phyloP scores from a whole-genome alignment of 1,140 invertebrate genomes.

The Metaphire vulgaris region DNA sequence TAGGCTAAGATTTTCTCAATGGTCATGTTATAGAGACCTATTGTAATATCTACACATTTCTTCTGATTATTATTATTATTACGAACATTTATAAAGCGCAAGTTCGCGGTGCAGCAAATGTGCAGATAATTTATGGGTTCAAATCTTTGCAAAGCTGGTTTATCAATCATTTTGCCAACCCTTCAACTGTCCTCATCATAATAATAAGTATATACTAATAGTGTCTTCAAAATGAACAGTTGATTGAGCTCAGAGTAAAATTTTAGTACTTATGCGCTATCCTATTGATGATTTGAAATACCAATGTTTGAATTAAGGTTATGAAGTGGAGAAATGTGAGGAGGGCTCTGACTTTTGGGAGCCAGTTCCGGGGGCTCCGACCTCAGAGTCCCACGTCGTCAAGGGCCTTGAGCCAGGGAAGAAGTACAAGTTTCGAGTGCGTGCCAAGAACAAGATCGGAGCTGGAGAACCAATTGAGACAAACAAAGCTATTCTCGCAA shows the following conservation, averaged over 20 bases:
- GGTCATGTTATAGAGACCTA: not conserved
- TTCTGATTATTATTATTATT: not conserved
- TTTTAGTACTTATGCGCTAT: not conserved
- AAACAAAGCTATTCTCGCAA: constrained; percentile 79
- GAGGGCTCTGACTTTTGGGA: constrained; percentile 78
- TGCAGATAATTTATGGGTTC: not conserved
- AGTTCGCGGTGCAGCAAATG: not conserved
- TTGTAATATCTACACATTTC: not conserved
- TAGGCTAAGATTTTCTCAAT: constrained; percentile 53
- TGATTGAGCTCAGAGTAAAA: not conserved
- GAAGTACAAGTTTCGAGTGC: constrained; percentile 88
- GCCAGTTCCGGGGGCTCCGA: constrained; percentile 82
- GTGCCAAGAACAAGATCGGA: constrained; percentile 94
- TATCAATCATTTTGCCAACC: not conserved
- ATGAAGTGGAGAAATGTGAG: constrained; percentile 85
- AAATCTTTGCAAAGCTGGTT: not conserved
- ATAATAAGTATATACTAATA: not conserved
- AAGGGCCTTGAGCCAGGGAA: constrained; percentile 88
- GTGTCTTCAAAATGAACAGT: not conserved
- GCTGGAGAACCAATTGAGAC: constrained; percentile 84
- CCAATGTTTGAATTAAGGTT: constrained; percentile 52
- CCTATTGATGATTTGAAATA: not conserved
- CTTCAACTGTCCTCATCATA: not conserved
- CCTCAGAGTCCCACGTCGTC: constrained; percentile 77
- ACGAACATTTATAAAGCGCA: not conserved